Base-by-base conservation (phyloP, 2,888 invertebrate species). In the Carpatolechia fugitivella region DNA sequence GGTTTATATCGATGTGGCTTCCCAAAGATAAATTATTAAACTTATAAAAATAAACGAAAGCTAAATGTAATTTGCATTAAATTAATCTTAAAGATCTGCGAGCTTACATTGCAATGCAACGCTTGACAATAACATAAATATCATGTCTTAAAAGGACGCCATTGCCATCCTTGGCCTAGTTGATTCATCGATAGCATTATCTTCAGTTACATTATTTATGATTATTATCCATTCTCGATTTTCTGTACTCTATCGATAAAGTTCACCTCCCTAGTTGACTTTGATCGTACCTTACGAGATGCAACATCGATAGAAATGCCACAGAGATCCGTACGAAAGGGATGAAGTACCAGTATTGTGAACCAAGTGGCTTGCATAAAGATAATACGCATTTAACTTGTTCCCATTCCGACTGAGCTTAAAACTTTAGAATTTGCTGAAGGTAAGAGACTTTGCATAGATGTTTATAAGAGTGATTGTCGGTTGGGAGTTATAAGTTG, bases 281-380 rank as follows among this genome's bases (percentile, higher is more conserved):
- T 69, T 70, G 72, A 80, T 77, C 76, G 72, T 76, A 78, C 72
- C 76, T 77, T 77, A 80, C 75, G 79, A 81, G 76, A 83, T 82
- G 76, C 73, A 78, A 76, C 79, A 81, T 84, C 79, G 76, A 83
- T 85, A 82, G 84, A 86, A 84, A 82, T 80, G 80, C 82, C 74
- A 74, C 74, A 78, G 80, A 84, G 79, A 85, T 84, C 77, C 72
- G 74, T 81, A 78, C 77, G 75, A 78, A 80, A 77, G 80, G 80
- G 80, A 82, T 77, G 70, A 70, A 76, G 80, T 80, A 82, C 80
- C 76, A 76, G 85, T 82, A 87, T 88, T 86, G 88, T 85, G 82
- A 80, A 74, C 78, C 87, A 87, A 89, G 88, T 88, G 87, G 85
- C 80, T 87, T 85, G 88, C 89, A 88, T 88, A 88, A 88, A 89